These are phyloP conservation scores for Leucopsar rothschildi DNA, from an alignment of 2,113 vertebrate species.

Conservation along the genomic window DNA sequence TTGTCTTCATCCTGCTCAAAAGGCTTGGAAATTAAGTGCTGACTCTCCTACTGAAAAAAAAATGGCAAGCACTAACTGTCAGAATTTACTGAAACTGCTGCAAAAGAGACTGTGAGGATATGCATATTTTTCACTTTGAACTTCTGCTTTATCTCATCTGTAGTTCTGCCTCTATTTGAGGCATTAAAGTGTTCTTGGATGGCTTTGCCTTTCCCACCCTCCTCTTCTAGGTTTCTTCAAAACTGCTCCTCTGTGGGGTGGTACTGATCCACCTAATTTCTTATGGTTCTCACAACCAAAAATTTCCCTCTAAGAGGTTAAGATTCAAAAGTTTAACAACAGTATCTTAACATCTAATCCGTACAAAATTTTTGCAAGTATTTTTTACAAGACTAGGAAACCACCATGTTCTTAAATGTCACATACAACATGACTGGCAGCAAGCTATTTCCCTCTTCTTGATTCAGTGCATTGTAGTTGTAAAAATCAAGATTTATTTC, in stretches of 20 bases:
- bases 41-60: neutral
- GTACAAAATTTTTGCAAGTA: neutral
- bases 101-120: neutral
- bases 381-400: neutral
- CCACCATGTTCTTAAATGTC: neutral
- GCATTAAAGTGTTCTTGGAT: neutral
- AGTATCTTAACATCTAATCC: neutral
- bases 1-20: neutral
- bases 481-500: neutral
- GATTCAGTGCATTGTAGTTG: neutral
- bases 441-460: neutral
- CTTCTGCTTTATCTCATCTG: rapidly evolving
- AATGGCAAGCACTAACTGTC: neutral
- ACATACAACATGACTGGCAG: neutral
- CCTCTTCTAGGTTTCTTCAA: neutral
- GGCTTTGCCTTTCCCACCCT: neutral
- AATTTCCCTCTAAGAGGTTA: neutral
- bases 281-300: neutral
- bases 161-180: neutral
- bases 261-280: neutral
- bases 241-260: neutral
- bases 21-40: neutral
- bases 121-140: neutral
- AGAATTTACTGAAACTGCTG: neutral
- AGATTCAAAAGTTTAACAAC: neutral